phyloP scores from a whole-genome alignment of 1,140 invertebrate genomes.

The Drosophila carrolli region DNA sequence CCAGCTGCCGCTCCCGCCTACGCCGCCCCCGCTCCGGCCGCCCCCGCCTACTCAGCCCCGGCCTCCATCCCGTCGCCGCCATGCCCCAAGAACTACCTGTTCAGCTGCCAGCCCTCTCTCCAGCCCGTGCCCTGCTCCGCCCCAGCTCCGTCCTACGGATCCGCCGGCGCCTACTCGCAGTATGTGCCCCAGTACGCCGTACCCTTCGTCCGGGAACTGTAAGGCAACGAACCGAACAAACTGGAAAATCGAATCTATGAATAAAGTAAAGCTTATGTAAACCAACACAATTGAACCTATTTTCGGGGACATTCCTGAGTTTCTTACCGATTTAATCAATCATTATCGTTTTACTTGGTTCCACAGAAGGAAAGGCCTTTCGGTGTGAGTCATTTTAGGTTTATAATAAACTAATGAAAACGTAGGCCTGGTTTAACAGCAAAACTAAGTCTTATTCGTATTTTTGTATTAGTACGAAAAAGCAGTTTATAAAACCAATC shows the following conservation, averaged over 20 bases:
- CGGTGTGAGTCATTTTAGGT: no score
- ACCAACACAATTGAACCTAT: not conserved
- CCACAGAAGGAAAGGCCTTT: no score
- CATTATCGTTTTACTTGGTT: no score
- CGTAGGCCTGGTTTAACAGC: no score
- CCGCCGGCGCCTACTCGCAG: conserved; percentile 66
- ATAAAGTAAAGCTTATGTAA: conserved; percentile 50
- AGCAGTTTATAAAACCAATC: no score
- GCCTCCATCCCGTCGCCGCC: conserved; percentile 63
- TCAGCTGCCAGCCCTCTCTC: conserved; percentile 80
- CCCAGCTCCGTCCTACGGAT: conserved; percentile 59
- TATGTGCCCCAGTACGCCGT: conserved; percentile 71
- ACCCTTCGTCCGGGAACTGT: conserved; percentile 63
- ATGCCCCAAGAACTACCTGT: conserved; percentile 80
- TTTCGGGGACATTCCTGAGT: not conserved
- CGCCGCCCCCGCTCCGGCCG: conserved; percentile 54
- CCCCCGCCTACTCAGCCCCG: conserved; percentile 55
- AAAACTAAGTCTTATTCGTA: no score
- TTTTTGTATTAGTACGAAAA: no score
- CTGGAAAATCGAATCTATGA: conserved; percentile 15
- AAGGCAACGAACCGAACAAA: not conserved
- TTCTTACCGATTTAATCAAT: no score
- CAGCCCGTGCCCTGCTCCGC: conserved; percentile 74
- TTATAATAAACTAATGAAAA: no score
- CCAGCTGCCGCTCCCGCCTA: conserved; percentile 51